A percentile compares a stretch with the other conserved stretches of the same genome.
These are phyloP conservation scores for Drosophila cardini DNA, from an alignment of 1,140 invertebrate genomes.

Conservation along the genomic window DNA sequence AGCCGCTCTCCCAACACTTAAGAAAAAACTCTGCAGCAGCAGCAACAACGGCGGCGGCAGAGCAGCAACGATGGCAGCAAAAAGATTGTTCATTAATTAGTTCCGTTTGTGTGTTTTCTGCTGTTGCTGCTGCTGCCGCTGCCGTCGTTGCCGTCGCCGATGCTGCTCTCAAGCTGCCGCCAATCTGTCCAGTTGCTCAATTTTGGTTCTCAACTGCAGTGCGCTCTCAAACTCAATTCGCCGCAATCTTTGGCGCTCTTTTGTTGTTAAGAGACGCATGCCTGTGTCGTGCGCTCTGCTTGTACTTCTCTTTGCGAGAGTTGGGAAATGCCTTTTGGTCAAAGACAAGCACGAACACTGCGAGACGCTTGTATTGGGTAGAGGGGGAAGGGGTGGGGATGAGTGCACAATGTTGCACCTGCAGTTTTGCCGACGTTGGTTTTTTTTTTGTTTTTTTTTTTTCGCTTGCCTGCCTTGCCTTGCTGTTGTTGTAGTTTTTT, in stretches of 20 bases:
- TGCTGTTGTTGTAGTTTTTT: constrained; percentile 10
- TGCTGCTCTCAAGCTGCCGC: constrained; percentile 17
- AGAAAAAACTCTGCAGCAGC: constrained; percentile 30
- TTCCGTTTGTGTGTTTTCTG: constrained; percentile 58
- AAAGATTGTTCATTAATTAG: constrained; percentile 81
- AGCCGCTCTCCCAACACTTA: constrained; percentile 21
- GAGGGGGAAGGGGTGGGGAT: neutral
- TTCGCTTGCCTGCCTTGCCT: constrained; percentile 7
- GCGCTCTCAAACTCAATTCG: constrained; percentile 44
- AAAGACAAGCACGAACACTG: constrained; percentile 23
- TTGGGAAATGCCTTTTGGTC: constrained; percentile 14
- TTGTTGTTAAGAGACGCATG: constrained; percentile 58
- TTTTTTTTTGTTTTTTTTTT: constrained; percentile 32
- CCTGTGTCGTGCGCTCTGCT: constrained; percentile 34
- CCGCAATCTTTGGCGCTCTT: constrained; percentile 65
- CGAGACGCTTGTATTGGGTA: neutral
- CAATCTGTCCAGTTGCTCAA: constrained; percentile 8
- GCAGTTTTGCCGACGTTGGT: constrained; percentile 50
- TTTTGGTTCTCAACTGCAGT: constrained; percentile 17
- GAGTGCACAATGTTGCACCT: constrained; percentile 54
- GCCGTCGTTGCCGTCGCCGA: neutral
- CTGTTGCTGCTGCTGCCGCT: constrained; percentile 14
- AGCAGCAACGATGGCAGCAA: constrained; percentile 49
- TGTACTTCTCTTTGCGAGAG: constrained; percentile 49
- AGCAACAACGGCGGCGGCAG: neutral